Evolutionary conservation across 2,888 invertebrate genomes (phyloP).

Genomic region (Agonopterix arenella): DNA sequence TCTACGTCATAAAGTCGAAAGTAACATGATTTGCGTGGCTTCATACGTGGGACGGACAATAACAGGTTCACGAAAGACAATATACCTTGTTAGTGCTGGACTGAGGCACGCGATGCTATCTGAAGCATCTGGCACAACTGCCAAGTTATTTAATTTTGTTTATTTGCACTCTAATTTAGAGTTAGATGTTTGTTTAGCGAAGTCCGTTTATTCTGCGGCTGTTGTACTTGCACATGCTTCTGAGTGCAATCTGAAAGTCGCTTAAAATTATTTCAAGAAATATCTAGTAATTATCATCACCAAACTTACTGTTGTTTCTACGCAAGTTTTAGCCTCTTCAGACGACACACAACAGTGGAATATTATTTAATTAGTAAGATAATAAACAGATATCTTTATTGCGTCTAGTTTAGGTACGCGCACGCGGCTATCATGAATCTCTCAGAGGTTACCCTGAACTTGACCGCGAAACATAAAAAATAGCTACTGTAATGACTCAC

Average conservation of each 20-base stretch:
- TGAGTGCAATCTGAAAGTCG: no score
- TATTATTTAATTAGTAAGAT: neutral
- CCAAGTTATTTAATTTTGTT: conserved; percentile 8
- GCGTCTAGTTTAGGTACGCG: neutral
- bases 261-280: no score
- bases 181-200: no score
- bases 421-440: conserved; percentile 23
- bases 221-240: no score
- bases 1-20: no score
- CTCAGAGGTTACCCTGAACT: conserved; percentile 38
- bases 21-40: no score
- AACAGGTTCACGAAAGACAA: conserved; percentile 16
- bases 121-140: conserved; percentile 15
- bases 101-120: conserved; percentile 7
- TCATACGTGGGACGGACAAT: neutral
- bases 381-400: neutral
- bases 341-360: neutral
- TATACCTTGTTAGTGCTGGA: conserved; percentile 4
- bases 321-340: no score
- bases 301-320: no score
- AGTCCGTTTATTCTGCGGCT: no score
- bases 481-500: conserved; percentile 17
- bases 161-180: no score
- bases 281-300: no score
- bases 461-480: conserved; percentile 21